Evolutionary conservation across 1,140 invertebrate genomes (phyloP).

Genomic region (Yoshiicerus persimilis): DNA sequence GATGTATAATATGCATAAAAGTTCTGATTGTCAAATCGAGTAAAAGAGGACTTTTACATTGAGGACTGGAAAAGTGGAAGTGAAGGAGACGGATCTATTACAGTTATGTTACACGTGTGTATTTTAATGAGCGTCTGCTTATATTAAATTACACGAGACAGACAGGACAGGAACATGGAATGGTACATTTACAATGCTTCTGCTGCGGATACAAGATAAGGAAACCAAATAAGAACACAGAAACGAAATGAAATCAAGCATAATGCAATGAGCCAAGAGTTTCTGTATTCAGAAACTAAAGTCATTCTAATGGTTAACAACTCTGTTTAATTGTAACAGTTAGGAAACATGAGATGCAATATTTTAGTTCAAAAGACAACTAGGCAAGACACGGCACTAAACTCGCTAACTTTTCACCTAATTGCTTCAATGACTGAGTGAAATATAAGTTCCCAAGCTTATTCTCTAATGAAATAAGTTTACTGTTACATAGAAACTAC

Average conservation of each 20-base stretch:
- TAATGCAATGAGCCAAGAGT: not conserved
- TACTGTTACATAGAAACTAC: not conserved
- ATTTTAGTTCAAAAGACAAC: not conserved
- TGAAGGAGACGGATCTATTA: not conserved
- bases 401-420: slow-evolving; percentile 3
- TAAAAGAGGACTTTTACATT: not conserved
- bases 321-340: slow-evolving; percentile 4
- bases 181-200: not conserved
- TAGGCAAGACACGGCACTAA: not conserved
- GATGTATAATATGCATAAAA: not conserved
- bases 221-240: not conserved
- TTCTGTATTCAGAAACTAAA: not conserved
- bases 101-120: no score
- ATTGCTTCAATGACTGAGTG: slow-evolving; percentile 11
- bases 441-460: not conserved
- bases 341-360: slow-evolving; percentile 18
- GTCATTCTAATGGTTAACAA: not conserved
- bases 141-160: not conserved
- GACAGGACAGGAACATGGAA: not conserved
- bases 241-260: not conserved
- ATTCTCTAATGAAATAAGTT: not conserved
- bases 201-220: not conserved
- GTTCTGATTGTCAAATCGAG: not conserved
- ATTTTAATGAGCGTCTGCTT: not conserved
- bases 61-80: not conserved